Percentiles rank a stretch among this genome's conserved stretches.
phyloP scores from a whole-genome alignment of 2,888 invertebrate genomes.

The Ethmia dodecea region DNA sequence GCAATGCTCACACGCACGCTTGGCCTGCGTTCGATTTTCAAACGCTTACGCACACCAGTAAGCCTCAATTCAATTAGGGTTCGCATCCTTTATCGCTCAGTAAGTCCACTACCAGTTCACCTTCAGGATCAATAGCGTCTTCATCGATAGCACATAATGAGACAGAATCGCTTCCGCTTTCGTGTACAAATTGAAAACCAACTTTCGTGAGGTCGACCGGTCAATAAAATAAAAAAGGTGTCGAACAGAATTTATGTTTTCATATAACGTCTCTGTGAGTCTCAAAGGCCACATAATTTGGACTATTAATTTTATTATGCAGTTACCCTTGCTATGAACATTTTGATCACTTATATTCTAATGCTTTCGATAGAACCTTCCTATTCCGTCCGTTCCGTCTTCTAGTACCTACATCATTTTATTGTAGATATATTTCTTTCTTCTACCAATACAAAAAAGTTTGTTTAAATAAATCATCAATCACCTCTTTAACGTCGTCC shows the following conservation, averaged over 20 bases:
- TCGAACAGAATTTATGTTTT: constrained; percentile 48
- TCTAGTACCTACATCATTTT: constrained; percentile 24
- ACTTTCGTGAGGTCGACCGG: constrained; percentile 66
- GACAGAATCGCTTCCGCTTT: constrained; percentile 62
- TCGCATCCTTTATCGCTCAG: constrained; percentile 52
- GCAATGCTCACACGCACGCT: constrained; percentile 60
- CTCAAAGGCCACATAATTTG: constrained; percentile 58
- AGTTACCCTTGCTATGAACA: constrained; percentile 63
- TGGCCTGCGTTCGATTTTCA: constrained; percentile 49
- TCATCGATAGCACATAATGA: constrained; percentile 31
- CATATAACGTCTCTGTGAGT: constrained; percentile 47
- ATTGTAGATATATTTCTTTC: constrained; percentile 13
- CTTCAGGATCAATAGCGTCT: constrained; percentile 47
- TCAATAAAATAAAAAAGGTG: constrained; percentile 65
- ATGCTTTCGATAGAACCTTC: constrained; percentile 51
- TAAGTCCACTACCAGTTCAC: constrained; percentile 50
- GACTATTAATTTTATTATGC: constrained; percentile 65
- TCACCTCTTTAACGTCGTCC: constrained; percentile 11
- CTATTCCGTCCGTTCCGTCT: constrained; percentile 24
- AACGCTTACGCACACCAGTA: constrained; percentile 57
- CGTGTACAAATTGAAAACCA: constrained; percentile 38
- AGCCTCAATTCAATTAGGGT: constrained; percentile 56
- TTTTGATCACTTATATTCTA: constrained; percentile 42
- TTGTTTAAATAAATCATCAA: too few species aligned
- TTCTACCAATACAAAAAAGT: too few species aligned